A percentile compares a stretch with the other conserved stretches of the same genome.
phyloP scores from a whole-genome alignment of 2,113 vertebrate genomes.

The Neogobius melanostomus region DNA sequence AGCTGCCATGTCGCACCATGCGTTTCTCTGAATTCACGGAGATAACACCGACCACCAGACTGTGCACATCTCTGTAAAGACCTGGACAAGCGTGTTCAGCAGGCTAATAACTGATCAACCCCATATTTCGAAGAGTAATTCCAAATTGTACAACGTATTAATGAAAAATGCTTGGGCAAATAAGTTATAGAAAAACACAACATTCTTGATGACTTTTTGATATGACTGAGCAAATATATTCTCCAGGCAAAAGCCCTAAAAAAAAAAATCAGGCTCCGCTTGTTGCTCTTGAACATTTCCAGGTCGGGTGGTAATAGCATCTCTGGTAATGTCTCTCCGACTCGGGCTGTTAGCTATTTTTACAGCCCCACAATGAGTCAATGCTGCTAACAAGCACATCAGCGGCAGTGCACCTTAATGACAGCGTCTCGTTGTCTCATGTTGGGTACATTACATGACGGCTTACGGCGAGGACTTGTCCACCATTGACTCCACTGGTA shows the following conservation, averaged over 20 bases:
- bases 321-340: not conserved
- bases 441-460: slow-evolving; percentile 7
- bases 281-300: not conserved
- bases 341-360: not conserved
- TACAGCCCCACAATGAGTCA: not conserved
- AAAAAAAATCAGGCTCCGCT: not conserved
- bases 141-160: too few species aligned
- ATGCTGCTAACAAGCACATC: slow-evolving; percentile 9
- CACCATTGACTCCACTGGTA: slow-evolving; percentile 14
- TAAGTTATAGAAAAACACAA: too few species aligned
- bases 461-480: slow-evolving; percentile 8
- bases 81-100: too few species aligned
- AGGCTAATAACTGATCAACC: too few species aligned
- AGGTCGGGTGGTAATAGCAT: not conserved
- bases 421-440: slow-evolving; percentile 1
- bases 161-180: too few species aligned
- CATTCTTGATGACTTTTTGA: not conserved
- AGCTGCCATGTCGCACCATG: too few species aligned
- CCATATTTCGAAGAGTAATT: too few species aligned
- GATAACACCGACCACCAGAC: too few species aligned
- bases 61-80: too few species aligned
- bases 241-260: not conserved
- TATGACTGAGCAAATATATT: not conserved
- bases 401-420: not conserved
- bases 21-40: too few species aligned